These are phyloP conservation scores for Girardinus metallicus DNA, from an alignment of 2,797 vertebrate genomes.

Conservation along the genomic window DNA sequence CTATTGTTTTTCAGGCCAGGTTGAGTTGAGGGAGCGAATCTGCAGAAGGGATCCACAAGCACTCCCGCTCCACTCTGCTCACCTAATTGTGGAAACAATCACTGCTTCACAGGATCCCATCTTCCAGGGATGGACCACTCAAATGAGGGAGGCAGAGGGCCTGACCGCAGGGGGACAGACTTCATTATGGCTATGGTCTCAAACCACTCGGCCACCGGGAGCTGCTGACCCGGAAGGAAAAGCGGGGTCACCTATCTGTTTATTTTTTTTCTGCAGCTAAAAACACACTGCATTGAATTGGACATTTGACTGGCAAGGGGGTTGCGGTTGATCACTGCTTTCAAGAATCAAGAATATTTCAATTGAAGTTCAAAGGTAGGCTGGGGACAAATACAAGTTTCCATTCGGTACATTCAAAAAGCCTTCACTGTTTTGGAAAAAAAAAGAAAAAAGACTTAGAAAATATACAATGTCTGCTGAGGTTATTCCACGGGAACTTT, in stretches of 20 bases:
- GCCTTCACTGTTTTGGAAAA: background rate
- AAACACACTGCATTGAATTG: constrained; percentile 69
- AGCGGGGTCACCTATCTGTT: constrained; percentile 76
- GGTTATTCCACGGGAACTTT: background rate
- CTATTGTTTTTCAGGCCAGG: constrained; percentile 90
- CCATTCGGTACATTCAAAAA: background rate
- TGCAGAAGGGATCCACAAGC: constrained; percentile 80
- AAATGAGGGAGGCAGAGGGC: constrained; percentile 86
- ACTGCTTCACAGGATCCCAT: constrained; percentile 92
- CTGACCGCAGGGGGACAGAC: constrained; percentile 79
- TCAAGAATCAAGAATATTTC: background rate
- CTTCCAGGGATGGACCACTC: constrained; percentile 85
- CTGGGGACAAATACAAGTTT: background rate
- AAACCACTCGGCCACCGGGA: constrained; percentile 52
- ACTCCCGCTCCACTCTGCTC: constrained; percentile 76
- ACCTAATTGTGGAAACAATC: constrained; percentile 93
- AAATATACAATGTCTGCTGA: background rate
- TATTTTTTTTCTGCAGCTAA: constrained; percentile 68
- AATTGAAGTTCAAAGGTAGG: background rate
- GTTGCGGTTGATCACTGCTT: constrained; percentile 31
- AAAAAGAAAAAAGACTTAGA: background rate
- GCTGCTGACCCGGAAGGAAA: constrained; percentile 80
- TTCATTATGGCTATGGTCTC: constrained; percentile 76
- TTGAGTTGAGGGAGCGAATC: constrained; percentile 83
- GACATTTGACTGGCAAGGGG: constrained; percentile 45